Base-by-base conservation (phyloP, 2,113 vertebrate species). In the Megaceryle maxima region DNA sequence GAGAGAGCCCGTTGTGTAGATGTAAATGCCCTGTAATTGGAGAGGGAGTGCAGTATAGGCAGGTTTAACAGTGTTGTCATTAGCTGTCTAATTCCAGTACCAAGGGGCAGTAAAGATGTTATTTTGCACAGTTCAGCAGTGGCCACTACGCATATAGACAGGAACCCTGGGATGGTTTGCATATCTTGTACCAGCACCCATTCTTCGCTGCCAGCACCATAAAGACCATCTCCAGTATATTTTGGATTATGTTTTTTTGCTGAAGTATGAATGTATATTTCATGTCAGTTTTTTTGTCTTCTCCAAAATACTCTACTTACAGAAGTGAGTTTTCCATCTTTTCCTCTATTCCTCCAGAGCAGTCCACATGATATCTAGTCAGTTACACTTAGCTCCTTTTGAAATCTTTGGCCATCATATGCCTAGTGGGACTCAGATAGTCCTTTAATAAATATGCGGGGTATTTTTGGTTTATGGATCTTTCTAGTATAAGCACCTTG, bases 1-100 rank as follows among this genome's bases (percentile, higher is more conserved):
- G 33, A 72, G 57, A 5, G 24, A 4, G 3, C 12, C 39, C 2
- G 0, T 2, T 43, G 41, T 20, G 21, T 8, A 4, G 31, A 5
- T 37, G 29, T 3, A 76, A 80, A 17, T 16, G 41, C 59, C 2
- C 4, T 16, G 9, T 20, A 18, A 43, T 29, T 39, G 68, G 2
- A 2, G 21, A 9, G 26, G 50, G 35, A 9, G 50, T 43, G 20
- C 75, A 82, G 53, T 7, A 25, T 2, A 18, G 60, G 21, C 18
- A 55, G 25, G 11, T 43, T 56, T 39, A 56, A 33, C 43, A 56
- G 24, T 13, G 24, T 31, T 46, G 12, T 24, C 33, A 3, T 13
- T 66, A 66, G 7, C 28, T 80, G 39, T 35, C 35, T 50, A 8
- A 5, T 70, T 70, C n/a, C 2, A 4, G 33, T 29, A 24, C 48